A percentile compares a stretch with the other conserved stretches of the same genome.
phyloP scores from a whole-genome alignment of 2,888 invertebrate genomes.

The Prenolepis imparis region DNA sequence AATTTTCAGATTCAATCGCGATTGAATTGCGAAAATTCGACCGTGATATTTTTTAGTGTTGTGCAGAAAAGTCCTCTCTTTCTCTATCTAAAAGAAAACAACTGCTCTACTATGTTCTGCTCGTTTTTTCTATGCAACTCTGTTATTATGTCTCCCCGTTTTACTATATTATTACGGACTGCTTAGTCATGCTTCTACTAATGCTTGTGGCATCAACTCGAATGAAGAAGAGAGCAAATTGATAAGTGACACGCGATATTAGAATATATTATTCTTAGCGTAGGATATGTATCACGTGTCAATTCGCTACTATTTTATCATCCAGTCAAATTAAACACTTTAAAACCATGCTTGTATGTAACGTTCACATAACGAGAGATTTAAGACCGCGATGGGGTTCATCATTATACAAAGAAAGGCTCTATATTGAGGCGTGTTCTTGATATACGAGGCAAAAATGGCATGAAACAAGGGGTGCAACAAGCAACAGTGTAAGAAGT shows the following conservation, averaged over 20 bases:
- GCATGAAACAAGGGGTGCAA: slow-evolving; percentile 17
- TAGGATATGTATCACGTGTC: not conserved
- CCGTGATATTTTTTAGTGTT: slow-evolving; percentile 25
- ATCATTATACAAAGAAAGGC: not conserved
- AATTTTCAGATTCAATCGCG: not conserved
- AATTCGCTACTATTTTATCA: not conserved
- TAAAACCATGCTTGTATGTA: not conserved
- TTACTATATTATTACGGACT: slow-evolving; percentile 60
- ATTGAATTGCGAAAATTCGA: slow-evolving; percentile 50
- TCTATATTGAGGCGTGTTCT: not conserved
- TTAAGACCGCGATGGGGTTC: not conserved
- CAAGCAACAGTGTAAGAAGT: slow-evolving; percentile 1
- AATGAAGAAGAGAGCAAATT: slow-evolving; percentile 38
- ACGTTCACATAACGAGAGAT: not conserved
- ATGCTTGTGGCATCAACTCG: slow-evolving; percentile 13
- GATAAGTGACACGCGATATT: slow-evolving; percentile 35
- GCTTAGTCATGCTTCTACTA: slow-evolving; percentile 44
- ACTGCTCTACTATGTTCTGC: slow-evolving; percentile 68
- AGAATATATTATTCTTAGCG: slow-evolving; percentile 5
- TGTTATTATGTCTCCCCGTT: slow-evolving; percentile 51
- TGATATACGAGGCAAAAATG: slow-evolving; percentile 16
- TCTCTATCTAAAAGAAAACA: slow-evolving; percentile 62
- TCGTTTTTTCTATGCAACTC: slow-evolving; percentile 63
- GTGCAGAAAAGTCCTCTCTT: not conserved
- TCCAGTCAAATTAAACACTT: not conserved